Base-by-base conservation (phyloP, 2,888 invertebrate species). In the Baronia brevicornis region DNA sequence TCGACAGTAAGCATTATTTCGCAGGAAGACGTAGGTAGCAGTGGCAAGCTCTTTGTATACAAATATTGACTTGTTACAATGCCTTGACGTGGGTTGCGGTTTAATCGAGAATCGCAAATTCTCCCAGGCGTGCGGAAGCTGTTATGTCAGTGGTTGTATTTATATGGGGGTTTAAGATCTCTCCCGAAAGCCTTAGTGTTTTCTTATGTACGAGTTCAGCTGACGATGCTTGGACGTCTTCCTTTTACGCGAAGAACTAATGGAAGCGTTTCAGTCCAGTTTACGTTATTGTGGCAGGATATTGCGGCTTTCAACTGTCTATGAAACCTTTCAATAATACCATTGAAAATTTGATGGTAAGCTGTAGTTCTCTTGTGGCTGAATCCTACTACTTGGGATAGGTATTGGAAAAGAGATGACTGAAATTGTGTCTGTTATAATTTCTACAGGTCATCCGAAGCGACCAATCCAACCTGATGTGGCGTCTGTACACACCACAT, bases 391-490 rank as follows among this genome's bases (percentile, higher is more conserved):
- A 37, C 8, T 5, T 27, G 12, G 1, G 44, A 24, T 4, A 47
- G 33, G 2, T 24, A 5, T 5, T 46, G 10, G 12, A 51, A 48
- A 2, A 52, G 33, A 0, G 39, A 23, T 0, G 49, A 49, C 18
- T 49, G 43, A 14, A 39, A 60, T 34, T 67, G 70, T 13, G 8
- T 39, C 39, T 1, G 39, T 39, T 4, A 48, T 40, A 2, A 51
- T 47, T 1, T 45, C 25, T 3, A 28, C 42, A 2, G 74, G 77
- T n/a, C 59, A 48, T 1, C 77, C 75, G 34, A 59, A 78, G 5
- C 71, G 42, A 0, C 70, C 31, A 1, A 84, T 56, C 80, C 74
- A 84, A 0, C 42, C 39, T 1, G 28, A 18, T n/a, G n/a, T n/a
- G n/a, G n/a, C n/a, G n/a, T n/a, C n/a, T n/a, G n/a, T n/a, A n/a